phyloP scores from a whole-genome alignment of 2,113 vertebrate species.

The Phylloscopus whistleri region DNA sequence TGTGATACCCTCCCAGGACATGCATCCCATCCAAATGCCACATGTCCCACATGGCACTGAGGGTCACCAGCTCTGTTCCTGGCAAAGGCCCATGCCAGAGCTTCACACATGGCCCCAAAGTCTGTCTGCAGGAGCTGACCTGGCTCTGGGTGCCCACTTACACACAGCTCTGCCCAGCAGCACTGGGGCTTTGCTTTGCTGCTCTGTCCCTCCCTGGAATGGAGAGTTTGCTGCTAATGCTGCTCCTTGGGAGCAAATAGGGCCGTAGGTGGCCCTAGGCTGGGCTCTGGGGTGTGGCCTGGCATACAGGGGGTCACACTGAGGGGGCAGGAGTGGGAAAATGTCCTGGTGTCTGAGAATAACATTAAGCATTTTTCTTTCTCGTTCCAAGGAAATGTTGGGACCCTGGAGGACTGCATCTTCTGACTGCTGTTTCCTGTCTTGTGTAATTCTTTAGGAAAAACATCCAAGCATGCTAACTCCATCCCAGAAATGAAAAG shows the following conservation, averaged over 20 bases:
- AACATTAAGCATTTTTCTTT: not conserved
- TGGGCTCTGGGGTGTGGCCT: not conserved
- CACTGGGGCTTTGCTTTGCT: not conserved
- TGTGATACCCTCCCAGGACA: not conserved
- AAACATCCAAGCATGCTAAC: not conserved
- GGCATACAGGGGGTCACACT: fast-evolving
- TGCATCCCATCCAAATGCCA: fast-evolving
- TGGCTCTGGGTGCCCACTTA: not conserved
- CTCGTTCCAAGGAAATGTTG: not conserved
- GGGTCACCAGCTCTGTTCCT: not conserved
- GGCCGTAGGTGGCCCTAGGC: not conserved
- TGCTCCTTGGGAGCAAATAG: not conserved
- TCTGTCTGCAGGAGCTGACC: not conserved
- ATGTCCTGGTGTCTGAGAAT: not conserved
- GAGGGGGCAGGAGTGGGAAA: not conserved
- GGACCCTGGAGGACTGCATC: not conserved
- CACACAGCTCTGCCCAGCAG: not conserved
- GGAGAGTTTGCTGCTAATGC: not conserved
- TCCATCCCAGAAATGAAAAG: not conserved
- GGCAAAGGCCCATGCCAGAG: not conserved
- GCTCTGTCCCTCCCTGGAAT: not conserved
- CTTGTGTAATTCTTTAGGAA: not conserved
- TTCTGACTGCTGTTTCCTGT: not conserved
- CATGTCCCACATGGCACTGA: fast-evolving
- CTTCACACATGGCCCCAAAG: fast-evolving